These are phyloP conservation scores for Actias luna DNA, from an alignment of 2,888 invertebrate genomes.

Conservation along the genomic window DNA sequence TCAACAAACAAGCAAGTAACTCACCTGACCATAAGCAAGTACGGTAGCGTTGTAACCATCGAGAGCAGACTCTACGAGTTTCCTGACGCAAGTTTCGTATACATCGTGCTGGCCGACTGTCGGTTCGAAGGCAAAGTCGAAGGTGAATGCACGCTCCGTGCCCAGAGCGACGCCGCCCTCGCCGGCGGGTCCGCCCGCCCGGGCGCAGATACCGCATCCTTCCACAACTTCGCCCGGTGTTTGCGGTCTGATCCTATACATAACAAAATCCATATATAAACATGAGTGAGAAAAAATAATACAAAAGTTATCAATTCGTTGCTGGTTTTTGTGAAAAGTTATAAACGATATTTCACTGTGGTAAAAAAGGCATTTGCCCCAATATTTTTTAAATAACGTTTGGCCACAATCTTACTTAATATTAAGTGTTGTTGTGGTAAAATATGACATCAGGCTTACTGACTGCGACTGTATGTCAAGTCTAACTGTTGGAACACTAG, in stretches of 20 bases:
- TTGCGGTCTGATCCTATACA: slow-evolving; percentile 95
- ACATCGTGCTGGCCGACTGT: slow-evolving; percentile 87
- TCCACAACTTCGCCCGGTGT: slow-evolving; percentile 95
- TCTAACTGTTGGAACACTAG: too few species aligned
- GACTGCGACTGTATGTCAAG: too few species aligned
- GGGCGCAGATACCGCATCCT: slow-evolving; percentile 96
- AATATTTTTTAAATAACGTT: too few species aligned
- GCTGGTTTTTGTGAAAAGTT: neutral
- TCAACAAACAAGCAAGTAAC: slow-evolving; percentile 30
- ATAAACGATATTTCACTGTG: too few species aligned
- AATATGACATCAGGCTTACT: too few species aligned
- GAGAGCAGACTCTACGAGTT: slow-evolving; percentile 94
- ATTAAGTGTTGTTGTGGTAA: too few species aligned
- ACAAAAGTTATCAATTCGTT: neutral
- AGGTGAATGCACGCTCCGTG: slow-evolving; percentile 97
- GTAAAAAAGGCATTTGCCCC: too few species aligned
- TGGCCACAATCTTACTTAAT: too few species aligned
- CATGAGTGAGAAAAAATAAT: neutral
- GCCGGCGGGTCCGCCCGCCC: slow-evolving; percentile 92
- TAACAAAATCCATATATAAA: slow-evolving; percentile 2
- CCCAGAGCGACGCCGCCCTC: slow-evolving; percentile 97
- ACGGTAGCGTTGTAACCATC: slow-evolving; percentile 99
- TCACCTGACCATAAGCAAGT: slow-evolving; percentile 96
- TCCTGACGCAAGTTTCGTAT: slow-evolving; percentile 91
- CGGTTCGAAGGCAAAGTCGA: slow-evolving; percentile 97